These are phyloP conservation scores for Ecdyonurus torrentis DNA, from an alignment of 2,888 invertebrate genomes.

Conservation along the genomic window DNA sequence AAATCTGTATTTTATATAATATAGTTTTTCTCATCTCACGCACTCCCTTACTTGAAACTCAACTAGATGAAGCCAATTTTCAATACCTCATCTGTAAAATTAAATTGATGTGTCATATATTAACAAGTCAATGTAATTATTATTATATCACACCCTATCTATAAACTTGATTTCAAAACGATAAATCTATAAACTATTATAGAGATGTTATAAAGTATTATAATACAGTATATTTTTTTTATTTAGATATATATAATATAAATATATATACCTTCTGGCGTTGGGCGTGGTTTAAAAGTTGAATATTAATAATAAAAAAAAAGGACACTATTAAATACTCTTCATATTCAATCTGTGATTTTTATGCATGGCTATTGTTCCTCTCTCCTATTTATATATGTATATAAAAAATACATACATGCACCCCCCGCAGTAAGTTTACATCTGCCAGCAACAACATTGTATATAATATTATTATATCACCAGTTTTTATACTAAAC, in stretches of 20 bases:
- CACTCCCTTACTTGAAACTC: not conserved
- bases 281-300: not conserved
- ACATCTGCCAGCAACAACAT: not conserved
- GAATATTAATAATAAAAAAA: not conserved
- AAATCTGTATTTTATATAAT: not conserved
- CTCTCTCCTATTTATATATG: too few relatives aligned
- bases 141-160: not conserved
- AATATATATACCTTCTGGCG: not conserved
- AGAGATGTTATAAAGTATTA: too few relatives aligned
- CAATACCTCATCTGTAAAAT: not conserved
- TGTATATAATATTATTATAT: not conserved
- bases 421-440: not conserved
- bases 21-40: too few relatives aligned
- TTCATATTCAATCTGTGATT: not conserved
- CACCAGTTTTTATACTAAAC: not conserved
- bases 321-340: not conserved
- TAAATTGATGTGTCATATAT: not conserved
- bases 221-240: too few relatives aligned
- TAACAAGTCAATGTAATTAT: not conserved
- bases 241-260: not conserved
- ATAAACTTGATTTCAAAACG: too few relatives aligned
- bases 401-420: too few relatives aligned
- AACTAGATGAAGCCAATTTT: not conserved
- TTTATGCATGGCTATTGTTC: not conserved
- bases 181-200: too few relatives aligned